Percentiles rank a stretch among this genome's conserved stretches.
Evolutionary conservation across 1,140 invertebrate genomes (phyloP).

Genomic region (Brachionus paranguensis): DNA sequence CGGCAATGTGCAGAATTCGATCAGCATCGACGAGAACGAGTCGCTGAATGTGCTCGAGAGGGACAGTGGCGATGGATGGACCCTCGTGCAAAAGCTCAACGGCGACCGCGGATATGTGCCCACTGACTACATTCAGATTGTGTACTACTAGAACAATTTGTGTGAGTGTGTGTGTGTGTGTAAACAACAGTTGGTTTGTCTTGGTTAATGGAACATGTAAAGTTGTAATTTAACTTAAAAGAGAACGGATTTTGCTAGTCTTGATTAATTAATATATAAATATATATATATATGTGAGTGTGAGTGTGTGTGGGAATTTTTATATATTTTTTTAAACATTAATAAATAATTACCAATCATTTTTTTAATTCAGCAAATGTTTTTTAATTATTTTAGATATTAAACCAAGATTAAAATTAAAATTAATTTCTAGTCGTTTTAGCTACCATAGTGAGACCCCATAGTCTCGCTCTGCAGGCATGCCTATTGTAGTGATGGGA

Average conservation of each 20-base stretch:
- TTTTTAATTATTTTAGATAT: too few relatives aligned
- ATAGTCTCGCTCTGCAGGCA: too few relatives aligned
- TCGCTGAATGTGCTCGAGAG: conserved; percentile 39
- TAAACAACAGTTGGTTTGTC: too few relatives aligned
- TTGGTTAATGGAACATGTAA: not conserved
- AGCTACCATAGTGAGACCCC: too few relatives aligned
- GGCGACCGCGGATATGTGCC: conserved; percentile 24
- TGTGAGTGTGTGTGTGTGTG: too few relatives aligned
- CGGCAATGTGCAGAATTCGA: conserved; percentile 25
- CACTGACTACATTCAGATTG: conserved; percentile 20
- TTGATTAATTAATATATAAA: not conserved
- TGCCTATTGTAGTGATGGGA: too few relatives aligned
- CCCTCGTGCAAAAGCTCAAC: not conserved
- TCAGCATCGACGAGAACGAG: conserved; percentile 10
- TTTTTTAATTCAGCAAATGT: too few relatives aligned
- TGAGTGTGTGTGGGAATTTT: too few relatives aligned
- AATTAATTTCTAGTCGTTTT: too few relatives aligned
- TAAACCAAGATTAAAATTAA: too few relatives aligned
- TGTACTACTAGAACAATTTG: conserved; percentile 6
- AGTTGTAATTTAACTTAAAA: not conserved
- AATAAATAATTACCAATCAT: too few relatives aligned
- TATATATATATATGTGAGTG: not conserved
- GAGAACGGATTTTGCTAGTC: not conserved
- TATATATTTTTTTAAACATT: too few relatives aligned
- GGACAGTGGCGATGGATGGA: conserved; percentile 40